A percentile compares a stretch with the other conserved stretches of the same genome.
Conservation (phyloP, 2,797 vertebrate genomes). For the Chrysocyon brachyurus region DNA sequence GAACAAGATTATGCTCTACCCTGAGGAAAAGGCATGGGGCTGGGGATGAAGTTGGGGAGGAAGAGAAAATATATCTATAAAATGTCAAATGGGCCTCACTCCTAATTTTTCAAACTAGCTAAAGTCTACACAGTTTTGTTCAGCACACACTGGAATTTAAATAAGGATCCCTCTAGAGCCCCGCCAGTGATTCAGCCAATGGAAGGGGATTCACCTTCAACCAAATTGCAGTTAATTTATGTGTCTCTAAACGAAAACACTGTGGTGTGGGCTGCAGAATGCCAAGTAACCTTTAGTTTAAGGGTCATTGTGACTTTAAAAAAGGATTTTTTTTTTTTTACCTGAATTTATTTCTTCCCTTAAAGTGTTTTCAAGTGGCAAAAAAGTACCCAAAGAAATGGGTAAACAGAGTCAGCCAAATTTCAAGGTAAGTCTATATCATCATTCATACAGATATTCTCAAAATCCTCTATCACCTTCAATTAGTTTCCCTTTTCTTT, state of each 20-base stretch:
- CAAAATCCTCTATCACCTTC: background rate
- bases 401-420: background rate
- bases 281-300: background rate
- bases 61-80: conserved; percentile 67
- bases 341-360: background rate
- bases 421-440: background rate
- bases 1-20: conserved; percentile 73
- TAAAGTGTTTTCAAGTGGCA: conserved; percentile 53
- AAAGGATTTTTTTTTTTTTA: background rate
- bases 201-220: background rate
- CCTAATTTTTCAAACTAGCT: conserved; percentile 68
- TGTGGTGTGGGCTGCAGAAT: background rate
- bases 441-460: conserved; percentile 7
- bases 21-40: conserved; percentile 4
- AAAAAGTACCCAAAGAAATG: background rate
- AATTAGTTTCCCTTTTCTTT: background rate
- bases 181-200: conserved; percentile 1
- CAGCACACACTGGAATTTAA: conserved; percentile 50
- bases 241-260: conserved; percentile 35
- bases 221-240: background rate
- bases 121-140: conserved; percentile 61
- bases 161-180: conserved; percentile 12
- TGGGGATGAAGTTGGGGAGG: background rate
- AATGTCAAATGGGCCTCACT: conserved; percentile 51
- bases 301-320: background rate